phyloP scores from a whole-genome alignment of 2,888 invertebrate species.

The Catocala nupta region DNA sequence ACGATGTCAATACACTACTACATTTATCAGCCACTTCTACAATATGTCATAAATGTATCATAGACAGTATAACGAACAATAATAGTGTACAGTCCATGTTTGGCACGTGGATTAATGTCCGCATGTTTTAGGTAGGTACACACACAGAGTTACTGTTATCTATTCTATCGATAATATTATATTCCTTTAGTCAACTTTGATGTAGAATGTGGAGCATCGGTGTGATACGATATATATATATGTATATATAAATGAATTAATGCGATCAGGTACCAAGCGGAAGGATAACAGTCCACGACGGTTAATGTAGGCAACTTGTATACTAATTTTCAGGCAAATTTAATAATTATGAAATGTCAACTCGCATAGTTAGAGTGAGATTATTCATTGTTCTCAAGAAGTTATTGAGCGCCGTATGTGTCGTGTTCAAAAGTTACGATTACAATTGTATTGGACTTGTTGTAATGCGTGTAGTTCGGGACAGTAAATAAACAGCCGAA shows the following conservation, averaged over 20 bases:
- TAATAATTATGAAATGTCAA: not conserved
- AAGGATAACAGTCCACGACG: not conserved
- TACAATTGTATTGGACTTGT: slow-evolving; percentile 3
- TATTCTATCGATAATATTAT: not conserved
- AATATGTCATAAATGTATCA: no score
- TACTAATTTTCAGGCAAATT: slow-evolving; percentile 4
- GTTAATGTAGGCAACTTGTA: slow-evolving; percentile 5
- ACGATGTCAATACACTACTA: no score
- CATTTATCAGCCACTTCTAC: no score
- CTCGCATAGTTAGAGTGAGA: not conserved
- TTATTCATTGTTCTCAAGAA: slow-evolving; percentile 8
- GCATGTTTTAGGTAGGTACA: not conserved
- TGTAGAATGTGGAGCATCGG: not conserved
- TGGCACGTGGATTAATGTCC: not conserved
- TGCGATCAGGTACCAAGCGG: not conserved
- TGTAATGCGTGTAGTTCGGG: slow-evolving; percentile 6
- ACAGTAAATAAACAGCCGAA: slow-evolving; percentile 58
- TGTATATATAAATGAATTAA: not conserved
- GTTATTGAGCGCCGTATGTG: not conserved
- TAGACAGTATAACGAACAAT: no score
- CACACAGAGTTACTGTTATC: not conserved
- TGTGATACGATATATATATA: not conserved
- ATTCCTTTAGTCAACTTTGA: not conserved
- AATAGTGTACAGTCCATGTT: no score
- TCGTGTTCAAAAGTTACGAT: not conserved